A percentile compares a stretch with the other conserved stretches of the same genome.
phyloP scores from a whole-genome alignment of 2,888 invertebrate genomes.

The Pterobdella sp. region DNA sequence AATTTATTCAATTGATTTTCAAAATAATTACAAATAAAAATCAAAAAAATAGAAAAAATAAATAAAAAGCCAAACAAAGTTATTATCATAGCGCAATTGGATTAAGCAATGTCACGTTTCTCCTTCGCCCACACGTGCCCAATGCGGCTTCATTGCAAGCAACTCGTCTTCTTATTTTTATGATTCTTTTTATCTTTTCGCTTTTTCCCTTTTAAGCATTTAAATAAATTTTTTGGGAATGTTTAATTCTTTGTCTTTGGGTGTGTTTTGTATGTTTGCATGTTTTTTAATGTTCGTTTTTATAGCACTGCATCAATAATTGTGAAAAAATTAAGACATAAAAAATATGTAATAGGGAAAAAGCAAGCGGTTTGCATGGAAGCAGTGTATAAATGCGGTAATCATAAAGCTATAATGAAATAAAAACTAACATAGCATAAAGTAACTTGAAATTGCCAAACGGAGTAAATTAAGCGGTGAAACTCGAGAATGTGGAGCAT shows the following conservation, averaged over 20 bases:
- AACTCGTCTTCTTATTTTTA: slow-evolving; percentile 3
- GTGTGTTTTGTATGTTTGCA: not conserved
- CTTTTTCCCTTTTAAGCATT: not conserved
- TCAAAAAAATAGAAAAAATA: not conserved
- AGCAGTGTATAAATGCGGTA: not conserved
- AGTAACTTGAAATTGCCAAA: too few species aligned
- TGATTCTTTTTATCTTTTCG: not conserved
- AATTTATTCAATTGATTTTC: too few species aligned
- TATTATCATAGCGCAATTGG: slow-evolving; percentile 11
- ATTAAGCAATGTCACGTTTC: slow-evolving; percentile 7
- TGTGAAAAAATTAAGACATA: too few species aligned
- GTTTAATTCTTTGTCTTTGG: not conserved
- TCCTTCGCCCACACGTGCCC: not conserved
- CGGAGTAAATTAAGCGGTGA: too few species aligned
- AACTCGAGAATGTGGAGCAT: too few species aligned
- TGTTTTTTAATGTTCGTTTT: not conserved
- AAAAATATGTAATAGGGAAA: too few species aligned
- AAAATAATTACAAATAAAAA: not conserved
- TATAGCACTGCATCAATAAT: too few species aligned
- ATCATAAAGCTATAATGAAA: not conserved
- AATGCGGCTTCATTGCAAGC: not conserved
- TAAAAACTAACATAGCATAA: not conserved
- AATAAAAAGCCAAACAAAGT: slow-evolving; percentile 6
- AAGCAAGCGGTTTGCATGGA: too few species aligned
- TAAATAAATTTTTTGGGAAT: too few species aligned